Percentiles rank a stretch among this genome's conserved stretches.
These are phyloP conservation scores for Xiphophorus couchianus DNA, from an alignment of 2,113 vertebrate genomes.

Conservation along the genomic window DNA sequence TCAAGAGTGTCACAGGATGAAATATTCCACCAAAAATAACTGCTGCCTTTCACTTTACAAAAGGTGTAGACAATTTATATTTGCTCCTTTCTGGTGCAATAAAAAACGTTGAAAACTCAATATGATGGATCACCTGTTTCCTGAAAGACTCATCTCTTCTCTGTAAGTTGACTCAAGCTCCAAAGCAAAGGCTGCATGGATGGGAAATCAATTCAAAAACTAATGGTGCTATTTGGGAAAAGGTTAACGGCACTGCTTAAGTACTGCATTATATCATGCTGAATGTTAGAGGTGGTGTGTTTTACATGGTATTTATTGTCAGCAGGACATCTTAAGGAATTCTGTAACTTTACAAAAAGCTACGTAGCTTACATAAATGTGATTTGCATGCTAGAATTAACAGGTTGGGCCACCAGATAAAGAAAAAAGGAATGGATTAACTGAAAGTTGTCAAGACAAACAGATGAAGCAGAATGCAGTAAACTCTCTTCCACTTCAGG, in stretches of 20 bases:
- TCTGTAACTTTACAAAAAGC: not conserved
- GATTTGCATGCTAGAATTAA: not conserved
- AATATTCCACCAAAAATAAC: not conserved
- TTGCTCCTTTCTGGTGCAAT: conserved; percentile 8
- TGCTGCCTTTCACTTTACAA: not conserved
- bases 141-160: not conserved
- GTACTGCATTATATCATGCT: conserved; percentile 1
- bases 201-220: conserved; percentile 34
- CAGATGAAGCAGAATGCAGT: conserved; percentile 25
- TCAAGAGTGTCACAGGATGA: not conserved
- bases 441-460: conserved; percentile 26
- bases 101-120: not conserved
- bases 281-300: not conserved
- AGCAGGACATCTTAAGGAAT: not conserved
- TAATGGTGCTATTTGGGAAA: conserved; percentile 19
- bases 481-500: conserved; percentile 20
- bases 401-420: too few species aligned
- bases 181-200: not conserved
- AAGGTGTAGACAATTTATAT: conserved; percentile 26
- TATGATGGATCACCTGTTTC: conserved; percentile 21
- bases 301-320: not conserved
- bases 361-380: not conserved
- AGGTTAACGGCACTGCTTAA: conserved; percentile 15
- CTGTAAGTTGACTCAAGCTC: conserved; percentile 7
- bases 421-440: not conserved